A percentile compares a stretch with the other conserved stretches of the same genome.
phyloP scores from a whole-genome alignment of 2,113 vertebrate species.

The Hippoglossus stenolepis region DNA sequence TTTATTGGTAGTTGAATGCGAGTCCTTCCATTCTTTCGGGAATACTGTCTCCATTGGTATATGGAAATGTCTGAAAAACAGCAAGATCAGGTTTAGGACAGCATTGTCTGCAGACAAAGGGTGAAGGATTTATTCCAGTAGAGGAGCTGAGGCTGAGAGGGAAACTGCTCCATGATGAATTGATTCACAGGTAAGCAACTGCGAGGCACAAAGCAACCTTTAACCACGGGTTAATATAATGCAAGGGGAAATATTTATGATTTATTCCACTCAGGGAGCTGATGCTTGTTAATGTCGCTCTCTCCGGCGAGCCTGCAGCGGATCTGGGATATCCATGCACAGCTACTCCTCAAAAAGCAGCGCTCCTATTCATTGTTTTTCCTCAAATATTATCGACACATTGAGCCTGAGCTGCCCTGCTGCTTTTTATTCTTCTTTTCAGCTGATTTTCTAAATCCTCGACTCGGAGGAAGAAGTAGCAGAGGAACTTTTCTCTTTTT shows the following conservation, averaged over 20 bases:
- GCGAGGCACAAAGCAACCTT: constrained; percentile 94
- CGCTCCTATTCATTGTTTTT: constrained; percentile 41
- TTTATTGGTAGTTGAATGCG: constrained; percentile 98
- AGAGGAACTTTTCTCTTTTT: constrained; percentile 81
- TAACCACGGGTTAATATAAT: constrained; percentile 88
- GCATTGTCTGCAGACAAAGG: constrained; percentile 97
- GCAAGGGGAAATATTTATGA: constrained; percentile 85
- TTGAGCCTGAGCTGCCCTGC: constrained; percentile 62
- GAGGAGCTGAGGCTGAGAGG: constrained; percentile 88
- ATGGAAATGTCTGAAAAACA: constrained; percentile 96
- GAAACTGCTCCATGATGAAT: constrained; percentile 93
- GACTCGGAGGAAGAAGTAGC: constrained; percentile 72
- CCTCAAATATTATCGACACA: constrained; percentile 81
- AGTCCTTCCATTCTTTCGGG: constrained; percentile 97
- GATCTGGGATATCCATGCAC: constrained; percentile 48
- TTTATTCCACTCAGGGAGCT: constrained; percentile 87
- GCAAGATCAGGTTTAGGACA: constrained; percentile 99
- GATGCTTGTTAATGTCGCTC: constrained; percentile 86
- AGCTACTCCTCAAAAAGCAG: constrained; percentile 40
- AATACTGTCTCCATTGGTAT: constrained; percentile 94
- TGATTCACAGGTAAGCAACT: constrained; percentile 98
- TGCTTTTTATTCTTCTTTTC: constrained; percentile 50
- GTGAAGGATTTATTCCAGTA: constrained; percentile 93
- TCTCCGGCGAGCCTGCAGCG: constrained; percentile 54
- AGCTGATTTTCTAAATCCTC: constrained; percentile 76